Conservation (phyloP, 37 sponge, comb jelly and placozoan genomes). For the Agelas oroides region DNA sequence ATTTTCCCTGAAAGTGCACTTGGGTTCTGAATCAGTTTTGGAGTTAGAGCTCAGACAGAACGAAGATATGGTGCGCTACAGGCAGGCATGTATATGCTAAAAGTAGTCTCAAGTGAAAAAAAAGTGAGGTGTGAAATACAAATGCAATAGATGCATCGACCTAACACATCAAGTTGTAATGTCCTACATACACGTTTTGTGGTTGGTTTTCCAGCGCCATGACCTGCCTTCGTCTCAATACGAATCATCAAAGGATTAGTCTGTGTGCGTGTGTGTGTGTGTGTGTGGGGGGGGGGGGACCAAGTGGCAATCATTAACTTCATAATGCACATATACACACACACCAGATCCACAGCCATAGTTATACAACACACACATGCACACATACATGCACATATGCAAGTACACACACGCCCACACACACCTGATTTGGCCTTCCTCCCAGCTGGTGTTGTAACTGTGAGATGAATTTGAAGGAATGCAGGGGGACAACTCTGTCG, state of each 20-base stretch:
- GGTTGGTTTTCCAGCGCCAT: constrained; percentile 97
- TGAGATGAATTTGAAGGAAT: constrained; percentile 94
- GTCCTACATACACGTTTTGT: constrained; percentile 57
- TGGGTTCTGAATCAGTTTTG: too few species aligned
- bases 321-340: too few species aligned
- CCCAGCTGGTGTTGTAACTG: constrained; percentile 74
- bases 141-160: too few species aligned
- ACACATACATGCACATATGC: background rate
- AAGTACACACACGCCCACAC: constrained; percentile 3
- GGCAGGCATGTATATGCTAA: too few species aligned
- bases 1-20: too few species aligned
- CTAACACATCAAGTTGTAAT: too few species aligned
- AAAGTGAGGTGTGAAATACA: too few species aligned
- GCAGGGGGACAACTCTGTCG: constrained; percentile 97
- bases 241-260: constrained; percentile 94
- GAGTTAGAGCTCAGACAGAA: too few species aligned
- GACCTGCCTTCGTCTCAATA: constrained; percentile 94
- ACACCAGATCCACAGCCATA: too few species aligned
- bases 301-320: background rate
- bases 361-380: too few species aligned
- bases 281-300: background rate
- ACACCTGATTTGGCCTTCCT: constrained; percentile 61
- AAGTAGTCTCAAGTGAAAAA: too few species aligned
- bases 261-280: constrained; percentile 33
- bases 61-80: too few species aligned